These are phyloP conservation scores for Eriosoma lanigerum DNA, from an alignment of 1,140 invertebrate species.

Conservation along the genomic window DNA sequence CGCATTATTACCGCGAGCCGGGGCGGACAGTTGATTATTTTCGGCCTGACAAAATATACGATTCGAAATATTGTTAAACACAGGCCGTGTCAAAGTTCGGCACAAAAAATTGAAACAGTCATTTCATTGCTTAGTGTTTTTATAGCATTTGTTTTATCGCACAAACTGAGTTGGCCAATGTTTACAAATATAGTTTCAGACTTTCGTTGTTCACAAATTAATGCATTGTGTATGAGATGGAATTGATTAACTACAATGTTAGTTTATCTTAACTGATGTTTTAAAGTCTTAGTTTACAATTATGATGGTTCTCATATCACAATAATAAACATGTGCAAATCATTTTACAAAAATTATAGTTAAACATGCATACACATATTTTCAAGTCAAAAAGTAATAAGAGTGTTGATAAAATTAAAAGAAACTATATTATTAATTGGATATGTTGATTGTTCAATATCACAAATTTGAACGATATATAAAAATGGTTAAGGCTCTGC, in stretches of 20 bases:
- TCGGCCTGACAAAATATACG: too few species aligned
- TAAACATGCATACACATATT: not conserved
- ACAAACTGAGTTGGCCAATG: not conserved
- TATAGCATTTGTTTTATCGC: too few species aligned
- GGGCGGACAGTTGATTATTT: too few species aligned
- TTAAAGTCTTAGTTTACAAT: not conserved
- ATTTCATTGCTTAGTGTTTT: too few species aligned
- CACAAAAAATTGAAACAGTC: too few species aligned
- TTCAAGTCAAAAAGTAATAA: not conserved
- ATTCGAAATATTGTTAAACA: too few species aligned
- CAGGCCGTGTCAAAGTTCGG: too few species aligned
- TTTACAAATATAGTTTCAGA: not conserved
- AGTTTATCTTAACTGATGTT: not conserved
- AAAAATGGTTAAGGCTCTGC: too few species aligned
- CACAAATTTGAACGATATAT: too few species aligned
- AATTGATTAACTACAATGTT: not conserved
- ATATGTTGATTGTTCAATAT: not conserved
- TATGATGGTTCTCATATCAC: not conserved
- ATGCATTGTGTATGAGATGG: not conserved
- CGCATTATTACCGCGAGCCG: too few species aligned
- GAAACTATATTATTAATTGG: not conserved
- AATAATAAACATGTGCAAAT: not conserved
- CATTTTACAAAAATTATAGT: not conserved
- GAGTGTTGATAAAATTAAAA: not conserved
- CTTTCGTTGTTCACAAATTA: not conserved